Base-by-base conservation (phyloP, 2,888 invertebrate species). In the Agrenia bidenticulata region DNA sequence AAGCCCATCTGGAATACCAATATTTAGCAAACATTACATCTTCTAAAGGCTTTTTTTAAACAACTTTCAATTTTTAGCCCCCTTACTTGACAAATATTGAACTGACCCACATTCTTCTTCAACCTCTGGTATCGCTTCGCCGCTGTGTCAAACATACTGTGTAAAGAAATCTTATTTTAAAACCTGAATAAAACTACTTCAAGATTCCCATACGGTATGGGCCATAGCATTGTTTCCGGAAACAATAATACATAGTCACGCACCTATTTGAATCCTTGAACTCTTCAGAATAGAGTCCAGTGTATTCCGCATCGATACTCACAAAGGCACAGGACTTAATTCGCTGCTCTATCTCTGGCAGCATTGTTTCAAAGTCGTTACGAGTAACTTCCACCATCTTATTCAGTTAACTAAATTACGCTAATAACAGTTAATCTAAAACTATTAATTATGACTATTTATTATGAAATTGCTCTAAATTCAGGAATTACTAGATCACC, bases 301-400 rank as follows among this genome's bases (percentile, higher is more conserved):
- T 88, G 78, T 90, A 89, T 81, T 90, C 90, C 15, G 86, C 84
- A 79, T 90, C 90, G 72, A 90, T 82, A 17, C 87, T 84, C 74
- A 89, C 79, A 77, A 88, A 87, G 73, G 84, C 83, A 9, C 86
- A 83, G 55, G 82, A 81, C 77, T 84, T 82, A 26, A 90, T 79
- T 66, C 82, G 79, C 68, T 79, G 78, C 74, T 83, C 80, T 72
- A 89, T 83, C 74, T 83, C 80, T 11, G 84, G 83, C 70, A 85
- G 81, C 61, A 85, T 78, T 42, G 83, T 80, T 1, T 81, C 77
- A 78, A 89, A 88, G 80, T 89, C 89, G 27, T 81, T 78, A 59
- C 79, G 81, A 1, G 85, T 85, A 71, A 89, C 83, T 78, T 87
- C 86, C 66, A 80, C 80, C 88, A 45, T 45, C n/a, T 39, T 39